Conservation (phyloP, 2,888 invertebrate species). For the Trichogramma evanescens region DNA sequence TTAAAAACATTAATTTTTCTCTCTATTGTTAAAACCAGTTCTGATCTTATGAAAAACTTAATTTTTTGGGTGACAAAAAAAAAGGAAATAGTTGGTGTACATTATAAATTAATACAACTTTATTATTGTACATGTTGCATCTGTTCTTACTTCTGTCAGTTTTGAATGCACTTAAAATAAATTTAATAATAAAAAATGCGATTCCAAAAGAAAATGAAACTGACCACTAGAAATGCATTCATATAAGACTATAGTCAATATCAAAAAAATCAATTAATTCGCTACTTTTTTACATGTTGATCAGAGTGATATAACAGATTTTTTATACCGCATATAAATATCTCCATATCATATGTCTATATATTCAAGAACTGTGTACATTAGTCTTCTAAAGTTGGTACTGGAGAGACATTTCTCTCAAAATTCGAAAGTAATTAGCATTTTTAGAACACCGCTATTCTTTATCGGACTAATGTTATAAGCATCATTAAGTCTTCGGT, state of each 20-base stretch:
- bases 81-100: background rate
- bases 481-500: background rate
- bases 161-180: constrained; percentile 6
- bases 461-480: background rate
- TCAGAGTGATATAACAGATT: constrained; percentile 3
- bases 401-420: no score
- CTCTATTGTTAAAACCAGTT: constrained; percentile 6
- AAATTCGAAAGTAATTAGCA: no score
- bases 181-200: background rate
- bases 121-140: constrained; percentile 17
- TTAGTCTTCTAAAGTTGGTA: background rate
- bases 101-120: constrained; percentile 8
- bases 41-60: constrained; percentile 5
- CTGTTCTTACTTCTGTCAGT: constrained; percentile 8
- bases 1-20: background rate
- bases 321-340: constrained; percentile 8
- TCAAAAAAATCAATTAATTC: constrained; percentile 7
- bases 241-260: constrained; percentile 11
- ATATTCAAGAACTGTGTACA: constrained; percentile 11
- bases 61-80: constrained; percentile 13
- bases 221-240: constrained; percentile 8
- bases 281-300: constrained; percentile 5
- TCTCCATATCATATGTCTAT: constrained; percentile 14
- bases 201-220: constrained; percentile 4
- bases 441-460: no score